These are phyloP conservation scores for Limnodromus scolopaceus DNA, from an alignment of 2,797 vertebrate genomes.

Conservation along the genomic window DNA sequence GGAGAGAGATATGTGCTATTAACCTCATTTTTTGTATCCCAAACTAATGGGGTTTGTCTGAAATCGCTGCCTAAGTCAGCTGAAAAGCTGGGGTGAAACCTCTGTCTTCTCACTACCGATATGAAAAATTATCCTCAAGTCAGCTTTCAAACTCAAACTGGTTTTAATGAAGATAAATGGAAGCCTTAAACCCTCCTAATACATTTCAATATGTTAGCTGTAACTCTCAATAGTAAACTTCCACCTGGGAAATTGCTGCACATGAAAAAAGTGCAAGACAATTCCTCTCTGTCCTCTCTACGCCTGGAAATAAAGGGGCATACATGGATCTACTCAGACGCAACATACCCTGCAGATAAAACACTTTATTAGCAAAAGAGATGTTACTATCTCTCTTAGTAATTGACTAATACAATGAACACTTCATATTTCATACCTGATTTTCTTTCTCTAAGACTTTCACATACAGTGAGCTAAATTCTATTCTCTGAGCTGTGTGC, in stretches of 20 bases:
- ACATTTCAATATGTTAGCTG: conserved; percentile 3
- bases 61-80: neutral
- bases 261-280: neutral
- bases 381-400: neutral
- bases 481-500: neutral
- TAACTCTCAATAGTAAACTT: conserved; percentile 1
- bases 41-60: neutral
- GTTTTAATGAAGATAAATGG: conserved; percentile 58
- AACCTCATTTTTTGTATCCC: neutral
- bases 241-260: neutral
- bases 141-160: neutral
- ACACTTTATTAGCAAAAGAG: neutral
- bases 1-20: neutral
- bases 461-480: neutral
- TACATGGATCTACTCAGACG: neutral
- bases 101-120: neutral
- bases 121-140: neutral
- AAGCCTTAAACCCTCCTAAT: conserved; percentile 19
- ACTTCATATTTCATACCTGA: neutral
- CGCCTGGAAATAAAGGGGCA: neutral
- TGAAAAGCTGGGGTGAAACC: neutral
- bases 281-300: neutral
- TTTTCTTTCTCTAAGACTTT: neutral
- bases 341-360: neutral
- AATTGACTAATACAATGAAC: neutral